phyloP scores from a whole-genome alignment of 2,797 vertebrate genomes.

The Taeniopygia guttata region DNA sequence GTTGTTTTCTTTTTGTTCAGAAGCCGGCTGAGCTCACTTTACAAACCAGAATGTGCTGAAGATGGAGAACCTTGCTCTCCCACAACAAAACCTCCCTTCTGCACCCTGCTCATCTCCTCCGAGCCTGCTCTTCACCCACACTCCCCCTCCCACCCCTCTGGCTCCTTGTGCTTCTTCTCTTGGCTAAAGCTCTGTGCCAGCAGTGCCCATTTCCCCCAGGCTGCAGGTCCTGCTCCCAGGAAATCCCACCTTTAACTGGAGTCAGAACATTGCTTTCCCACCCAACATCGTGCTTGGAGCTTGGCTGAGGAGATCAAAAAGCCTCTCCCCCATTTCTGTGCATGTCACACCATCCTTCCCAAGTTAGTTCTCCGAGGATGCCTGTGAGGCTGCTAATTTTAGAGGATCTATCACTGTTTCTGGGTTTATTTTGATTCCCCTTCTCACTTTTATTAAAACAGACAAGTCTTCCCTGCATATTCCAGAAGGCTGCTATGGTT shows the following conservation, averaged over 20 bases:
- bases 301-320: not conserved
- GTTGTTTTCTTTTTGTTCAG: not conserved
- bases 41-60: not conserved
- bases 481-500: constrained; percentile 20
- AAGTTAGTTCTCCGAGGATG: not conserved
- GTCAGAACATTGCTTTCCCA: not conserved
- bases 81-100: not conserved
- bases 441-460: constrained; percentile 3
- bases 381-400: not conserved
- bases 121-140: not conserved
- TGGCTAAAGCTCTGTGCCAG: not conserved
- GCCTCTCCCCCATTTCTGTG: not conserved
- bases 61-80: not conserved
- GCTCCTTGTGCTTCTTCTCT: not conserved
- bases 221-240: not conserved
- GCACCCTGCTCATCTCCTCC: not conserved
- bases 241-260: not conserved
- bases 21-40: not conserved
- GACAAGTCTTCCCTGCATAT: constrained; percentile 1
- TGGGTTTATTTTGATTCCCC: not conserved
- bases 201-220: not conserved
- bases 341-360: not conserved
- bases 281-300: not conserved
- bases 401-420: not conserved
- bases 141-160: not conserved